Evolutionary conservation across 2,888 invertebrate genomes (phyloP), one percentile per base, ranked within the genome.

Genomic region (Eueremaeus valkanovi): DNA sequence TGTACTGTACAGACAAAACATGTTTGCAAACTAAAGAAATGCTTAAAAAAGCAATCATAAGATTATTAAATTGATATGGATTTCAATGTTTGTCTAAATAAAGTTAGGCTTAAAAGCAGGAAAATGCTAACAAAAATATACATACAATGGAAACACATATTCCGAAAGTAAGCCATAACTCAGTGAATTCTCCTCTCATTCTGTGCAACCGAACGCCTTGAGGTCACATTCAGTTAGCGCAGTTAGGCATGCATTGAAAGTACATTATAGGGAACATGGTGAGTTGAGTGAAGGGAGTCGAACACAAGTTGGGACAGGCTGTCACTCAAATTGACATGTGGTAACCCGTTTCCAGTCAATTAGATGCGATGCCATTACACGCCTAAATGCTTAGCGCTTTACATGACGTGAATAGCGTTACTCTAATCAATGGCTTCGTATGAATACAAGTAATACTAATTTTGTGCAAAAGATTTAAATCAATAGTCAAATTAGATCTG

Each of bases 301-400:
- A 66, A 66, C n/a, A 66, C 3, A 66, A 66, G 2, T 5, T 36
- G 36, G 66, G 66, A 66, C 66, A 66, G 66, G 66, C 66, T 66
- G 66, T 66, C 66, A 66, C 36, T 66, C 66, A 66, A 66, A 36
- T 36, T 66, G 66, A 66, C 66, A 66, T 66, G 66, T 66, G 66
- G 36, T 66, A 66, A 66, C 66, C 66, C 66, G 66, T 66, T 66
- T 66, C 66, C 66, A 66, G 31, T 66, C 66, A 66, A 66, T 66
- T 66, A 66, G 66, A 36, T 29, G 21, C 31, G 40, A 66, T 66
- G 40, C 66, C 66, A 66, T 66, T 66, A 36, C 36, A 66, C 66
- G 66, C 66, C 58, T 29, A 61, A 55, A 55, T 24, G 55, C 55
- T 13, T 24, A 55, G 29, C 31, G 27, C 58, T 11, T 29, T 29